phyloP scores from a whole-genome alignment of 2,888 invertebrate genomes.

The Brachyopa scutellaris region DNA sequence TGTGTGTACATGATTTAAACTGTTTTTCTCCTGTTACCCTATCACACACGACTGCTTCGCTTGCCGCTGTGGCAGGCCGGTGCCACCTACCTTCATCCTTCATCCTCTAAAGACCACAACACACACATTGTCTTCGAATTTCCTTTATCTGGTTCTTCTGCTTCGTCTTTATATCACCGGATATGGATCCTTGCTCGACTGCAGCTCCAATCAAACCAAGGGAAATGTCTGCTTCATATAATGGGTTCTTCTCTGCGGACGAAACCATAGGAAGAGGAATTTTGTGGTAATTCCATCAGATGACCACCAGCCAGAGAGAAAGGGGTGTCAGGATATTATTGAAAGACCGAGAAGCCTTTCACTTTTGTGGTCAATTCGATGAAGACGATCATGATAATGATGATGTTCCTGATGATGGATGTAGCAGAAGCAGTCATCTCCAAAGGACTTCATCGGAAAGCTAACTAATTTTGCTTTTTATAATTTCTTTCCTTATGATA shows the following conservation, averaged over 20 bases:
- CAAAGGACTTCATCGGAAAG: constrained; percentile 53
- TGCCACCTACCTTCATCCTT: constrained; percentile 8
- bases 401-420: constrained; percentile 44
- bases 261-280: constrained; percentile 51
- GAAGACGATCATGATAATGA: constrained; percentile 39
- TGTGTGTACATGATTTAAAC: constrained; percentile 73
- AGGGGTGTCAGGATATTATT: constrained; percentile 63
- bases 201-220: constrained; percentile 59
- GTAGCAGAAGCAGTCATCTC: constrained; percentile 5
- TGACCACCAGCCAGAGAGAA: constrained; percentile 48
- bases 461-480: constrained; percentile 61
- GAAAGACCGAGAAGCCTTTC: constrained; percentile 68
- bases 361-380: constrained; percentile 65
- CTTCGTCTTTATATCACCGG: constrained; percentile 55
- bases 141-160: constrained; percentile 60
- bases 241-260: constrained; percentile 24
- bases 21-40: constrained; percentile 69
- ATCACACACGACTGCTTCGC: constrained; percentile 63
- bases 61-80: constrained; percentile 24
- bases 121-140: constrained; percentile 69
- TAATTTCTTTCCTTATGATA: neutral
- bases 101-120: constrained; percentile 25
- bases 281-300: constrained; percentile 69
- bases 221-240: constrained; percentile 30
- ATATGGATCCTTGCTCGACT: constrained; percentile 64